Evolutionary conservation across 2,113 vertebrate genomes (phyloP), one percentile per base, ranked within the genome.

Genomic region (Clarias magur): DNA sequence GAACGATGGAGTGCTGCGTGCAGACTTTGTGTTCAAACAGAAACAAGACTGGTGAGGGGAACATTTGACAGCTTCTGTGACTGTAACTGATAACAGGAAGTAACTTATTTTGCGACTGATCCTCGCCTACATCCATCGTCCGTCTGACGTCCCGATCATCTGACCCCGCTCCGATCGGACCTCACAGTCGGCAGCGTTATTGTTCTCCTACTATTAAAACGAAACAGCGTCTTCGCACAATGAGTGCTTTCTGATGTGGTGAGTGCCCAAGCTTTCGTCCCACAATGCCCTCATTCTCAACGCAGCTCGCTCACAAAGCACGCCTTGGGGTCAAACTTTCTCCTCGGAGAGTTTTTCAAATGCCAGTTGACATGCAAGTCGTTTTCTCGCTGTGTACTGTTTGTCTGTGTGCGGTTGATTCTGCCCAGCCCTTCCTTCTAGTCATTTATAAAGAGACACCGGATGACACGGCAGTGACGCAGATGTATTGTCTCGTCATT

Each of bases 261-360:
- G 42, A 85, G 48, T 15, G 63, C 63, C 57, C 60, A 78, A 85
- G 57, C 80, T 82, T 48, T 84, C 0, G 56, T 15, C 53, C 30
- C 65, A 86, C 79, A 81, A 86, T 60, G 54, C 21, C 65, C 30
- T 42, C 4, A 15, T 60, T 57, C 67, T 81, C 76, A 70, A 81
- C 27, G 30, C 12, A 60, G 48, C 53, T 76, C 11, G 10, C 56
- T 56, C 78, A 86, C 85, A 86, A 81, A 73, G 79, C 53, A 72
- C 9, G 65, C 12, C 67, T 15, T 10, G 63, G 80, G 80, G 42
- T 83, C 57, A 53, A 60, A 75, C 54, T 2, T 62, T 78, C 72
- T 62, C 72, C 70, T 63, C 4, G 15, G 53, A 75, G 12, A 72
- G 34, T 30, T 72, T 48, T 84, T 84, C 25, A 54, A 72, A 84